Conservation (phyloP, 2,888 invertebrate genomes). For the Lamellibrachia columna region DNA sequence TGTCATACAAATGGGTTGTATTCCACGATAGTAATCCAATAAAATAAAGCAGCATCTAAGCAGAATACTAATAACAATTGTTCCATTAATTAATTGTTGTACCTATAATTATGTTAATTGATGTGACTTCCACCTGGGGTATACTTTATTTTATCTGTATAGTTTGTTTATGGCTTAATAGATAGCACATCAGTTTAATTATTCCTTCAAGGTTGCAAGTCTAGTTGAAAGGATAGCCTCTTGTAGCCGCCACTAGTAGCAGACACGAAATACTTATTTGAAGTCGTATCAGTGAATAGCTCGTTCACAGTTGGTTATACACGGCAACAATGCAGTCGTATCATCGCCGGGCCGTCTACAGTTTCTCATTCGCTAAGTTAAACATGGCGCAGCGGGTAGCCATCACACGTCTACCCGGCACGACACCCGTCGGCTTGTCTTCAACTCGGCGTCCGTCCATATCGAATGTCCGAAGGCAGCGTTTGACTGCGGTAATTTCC, state of each 20-base stretch:
- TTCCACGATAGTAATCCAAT: too few species aligned
- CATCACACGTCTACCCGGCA: neutral
- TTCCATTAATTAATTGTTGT: too few species aligned
- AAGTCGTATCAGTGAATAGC: neutral
- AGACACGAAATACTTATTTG: neutral
- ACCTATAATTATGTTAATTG: too few species aligned
- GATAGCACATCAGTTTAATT: too few species aligned
- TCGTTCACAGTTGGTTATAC: neutral
- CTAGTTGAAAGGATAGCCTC: neutral
- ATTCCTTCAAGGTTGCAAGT: too few species aligned
- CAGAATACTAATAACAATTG: too few species aligned
- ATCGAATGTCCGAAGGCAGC: neutral
- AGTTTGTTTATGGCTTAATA: too few species aligned
- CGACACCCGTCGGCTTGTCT: neutral
- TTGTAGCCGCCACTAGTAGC: neutral
- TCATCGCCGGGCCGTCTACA: neutral
- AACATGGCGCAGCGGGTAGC: neutral
- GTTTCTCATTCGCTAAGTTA: neutral
- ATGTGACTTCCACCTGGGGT: too few species aligned
- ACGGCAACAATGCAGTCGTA: constrained; percentile 2
- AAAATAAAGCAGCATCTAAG: too few species aligned
- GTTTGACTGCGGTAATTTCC: neutral
- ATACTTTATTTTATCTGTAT: too few species aligned
- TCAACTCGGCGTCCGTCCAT: neutral
- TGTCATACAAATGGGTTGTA: too few species aligned